Evolutionary conservation across 2,888 invertebrate genomes (phyloP), one percentile per base, ranked within the genome.

Genomic region (Cyaniris semiargus): DNA sequence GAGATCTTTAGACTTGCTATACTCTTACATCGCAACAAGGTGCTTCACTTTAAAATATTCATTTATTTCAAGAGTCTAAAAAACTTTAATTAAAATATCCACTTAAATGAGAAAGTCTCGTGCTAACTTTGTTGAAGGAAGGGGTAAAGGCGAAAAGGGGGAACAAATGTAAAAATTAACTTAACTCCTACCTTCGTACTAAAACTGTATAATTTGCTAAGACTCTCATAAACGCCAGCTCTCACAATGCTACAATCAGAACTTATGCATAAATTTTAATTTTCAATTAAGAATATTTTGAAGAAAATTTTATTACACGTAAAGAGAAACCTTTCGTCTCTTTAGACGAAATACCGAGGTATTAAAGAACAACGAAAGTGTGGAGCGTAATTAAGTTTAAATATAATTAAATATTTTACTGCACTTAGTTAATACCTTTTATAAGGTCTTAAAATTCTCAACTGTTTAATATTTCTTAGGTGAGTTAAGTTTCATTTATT

Each of bases 241-340:
- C 86, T 84, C 86, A 86, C 86, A 82, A 81, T 87, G 85, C 87
- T 87, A 91, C 90, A 93, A 93, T 93, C 93, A 93, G 91, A 92
- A 90, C 92, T 93, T 93, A 93, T 94, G 93, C 93, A 94, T 94
- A 93, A 93, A 94, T 94, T 94, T 93, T 90, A 93, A 94, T 94
- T 93, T 94, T 92, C 93, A 93, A 94, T 93, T 93, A 93, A 89
- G 90, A 86, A 90, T 89, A 92, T 91, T 93, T 91, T 92, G 90
- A 90, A 92, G 92, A 90, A 92, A 92, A 93, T 91, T 93, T 92
- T 93, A 93, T 93, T 91, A 93, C 91, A 92, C 88, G 90, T 91
- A 90, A 93, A 92, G 90, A 88, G 92, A 90, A 92, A 92, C 92
- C 93, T 93, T 93, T 93, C 93, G 92, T 92, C 89, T 91, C 86